Conservation (phyloP, 37 sponge, comb jelly and placozoan genomes). For the Geodia barretti region DNA sequence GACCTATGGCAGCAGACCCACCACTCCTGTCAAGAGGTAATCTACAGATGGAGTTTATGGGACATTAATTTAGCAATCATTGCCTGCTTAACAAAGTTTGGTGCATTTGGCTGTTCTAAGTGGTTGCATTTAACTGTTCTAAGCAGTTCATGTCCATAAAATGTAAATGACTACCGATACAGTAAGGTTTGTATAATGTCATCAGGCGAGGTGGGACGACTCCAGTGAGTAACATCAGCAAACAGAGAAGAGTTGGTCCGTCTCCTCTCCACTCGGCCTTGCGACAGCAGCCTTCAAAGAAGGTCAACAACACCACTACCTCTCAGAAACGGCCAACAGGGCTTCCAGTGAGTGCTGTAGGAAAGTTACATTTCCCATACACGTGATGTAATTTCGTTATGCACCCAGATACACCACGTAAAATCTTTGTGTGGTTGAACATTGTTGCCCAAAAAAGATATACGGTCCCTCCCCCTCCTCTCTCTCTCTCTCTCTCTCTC, state of each 20-base stretch:
- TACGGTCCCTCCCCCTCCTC: background rate
- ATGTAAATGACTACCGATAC: too few species aligned
- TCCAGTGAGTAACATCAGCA: conserved; percentile 11
- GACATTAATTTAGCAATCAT: background rate
- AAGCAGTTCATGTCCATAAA: too few species aligned
- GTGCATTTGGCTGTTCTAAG: too few species aligned
- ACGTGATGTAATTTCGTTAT: background rate
- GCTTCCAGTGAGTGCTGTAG: background rate
- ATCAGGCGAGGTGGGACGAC: conserved; percentile 35
- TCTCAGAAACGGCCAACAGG: background rate
- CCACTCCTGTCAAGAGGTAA: conserved; percentile 58
- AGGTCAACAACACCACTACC: background rate
- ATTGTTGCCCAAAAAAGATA: background rate
- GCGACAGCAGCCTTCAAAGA: background rate
- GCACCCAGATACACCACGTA: too few species aligned
- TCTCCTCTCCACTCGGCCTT: conserved; percentile 48
- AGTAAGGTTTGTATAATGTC: background rate
- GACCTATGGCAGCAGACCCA: conserved; percentile 70
- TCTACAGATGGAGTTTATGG: background rate
- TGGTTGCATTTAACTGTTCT: too few species aligned
- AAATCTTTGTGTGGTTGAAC: too few species aligned
- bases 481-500: background rate
- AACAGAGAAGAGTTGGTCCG: conserved; percentile 28
- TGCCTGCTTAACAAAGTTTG: too few species aligned
- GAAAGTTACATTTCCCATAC: background rate